Percentiles rank a stretch among this genome's conserved stretches.
Evolutionary conservation across 2,888 invertebrate genomes (phyloP).

Genomic region (Terebella lapidaria): DNA sequence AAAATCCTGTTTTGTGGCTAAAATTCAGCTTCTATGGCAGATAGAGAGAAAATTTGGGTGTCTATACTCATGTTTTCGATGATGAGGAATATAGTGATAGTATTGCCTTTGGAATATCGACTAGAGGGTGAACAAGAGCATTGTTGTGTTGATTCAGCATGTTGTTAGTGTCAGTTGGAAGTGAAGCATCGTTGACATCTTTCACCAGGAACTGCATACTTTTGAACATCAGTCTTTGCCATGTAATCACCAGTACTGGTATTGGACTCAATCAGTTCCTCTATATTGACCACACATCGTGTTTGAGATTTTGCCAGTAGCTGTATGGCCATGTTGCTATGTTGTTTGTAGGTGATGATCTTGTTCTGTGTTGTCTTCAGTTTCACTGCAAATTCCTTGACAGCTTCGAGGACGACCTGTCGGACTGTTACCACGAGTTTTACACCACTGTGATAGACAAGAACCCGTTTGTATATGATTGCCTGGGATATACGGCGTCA

Average conservation of each 20-base stretch:
- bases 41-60: too few species aligned
- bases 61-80: too few species aligned
- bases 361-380: not conserved
- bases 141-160: not conserved
- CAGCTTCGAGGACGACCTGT: too few species aligned
- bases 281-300: not conserved
- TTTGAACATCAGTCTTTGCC: conserved; percentile 3
- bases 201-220: not conserved
- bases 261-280: not conserved
- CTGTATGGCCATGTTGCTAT: conserved; percentile 2
- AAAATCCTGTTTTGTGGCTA: too few species aligned
- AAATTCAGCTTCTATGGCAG: too few species aligned
- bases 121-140: not conserved
- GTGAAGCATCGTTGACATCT: not conserved
- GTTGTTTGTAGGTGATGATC: not conserved
- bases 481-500: too few species aligned
- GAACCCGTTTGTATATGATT: too few species aligned
- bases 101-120: too few species aligned
- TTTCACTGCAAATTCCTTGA: too few species aligned
- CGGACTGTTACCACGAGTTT: too few species aligned
- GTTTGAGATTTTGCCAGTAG: not conserved
- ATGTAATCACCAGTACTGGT: conserved; percentile 4
- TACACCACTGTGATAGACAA: too few species aligned
- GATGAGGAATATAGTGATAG: too few species aligned
- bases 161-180: not conserved